These are phyloP conservation scores for Spea multiplicata DNA, from an alignment of 2,113 vertebrate species.

Conservation along the genomic window DNA sequence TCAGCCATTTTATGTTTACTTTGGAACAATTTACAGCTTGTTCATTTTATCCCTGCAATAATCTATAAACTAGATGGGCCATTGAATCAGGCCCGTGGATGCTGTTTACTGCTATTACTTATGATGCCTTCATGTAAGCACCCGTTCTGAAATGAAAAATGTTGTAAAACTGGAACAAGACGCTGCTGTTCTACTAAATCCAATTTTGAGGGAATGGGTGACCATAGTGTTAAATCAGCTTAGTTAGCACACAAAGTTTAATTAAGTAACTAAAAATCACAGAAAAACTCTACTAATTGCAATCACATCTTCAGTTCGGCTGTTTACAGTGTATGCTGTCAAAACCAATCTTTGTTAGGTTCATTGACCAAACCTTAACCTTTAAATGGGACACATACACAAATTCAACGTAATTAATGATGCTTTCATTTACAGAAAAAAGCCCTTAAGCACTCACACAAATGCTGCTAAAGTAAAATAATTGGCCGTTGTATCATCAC, in stretches of 20 bases:
- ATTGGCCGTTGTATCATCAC: not conserved
- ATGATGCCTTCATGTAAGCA: too few species aligned
- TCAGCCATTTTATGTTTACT: too few species aligned
- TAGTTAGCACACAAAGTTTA: not conserved
- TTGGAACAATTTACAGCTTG: not conserved
- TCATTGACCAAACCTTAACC: conserved; percentile 29
- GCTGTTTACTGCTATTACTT: too few species aligned
- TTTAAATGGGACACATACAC: conserved; percentile 33
- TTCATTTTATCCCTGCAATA: too few species aligned
- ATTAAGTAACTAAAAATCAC: not conserved
- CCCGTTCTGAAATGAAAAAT: too few species aligned
- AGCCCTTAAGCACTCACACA: not conserved
- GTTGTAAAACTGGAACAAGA: too few species aligned
- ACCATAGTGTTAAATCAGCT: not conserved
- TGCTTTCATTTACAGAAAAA: not conserved
- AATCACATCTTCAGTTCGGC: conserved; percentile 5
- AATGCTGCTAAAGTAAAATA: not conserved
- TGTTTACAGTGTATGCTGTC: conserved; percentile 33
- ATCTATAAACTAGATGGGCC: too few species aligned
- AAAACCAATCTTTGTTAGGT: not conserved
- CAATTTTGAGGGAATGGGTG: too few species aligned
- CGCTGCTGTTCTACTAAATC: too few species aligned
- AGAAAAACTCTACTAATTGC: not conserved
- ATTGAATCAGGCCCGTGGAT: too few species aligned
- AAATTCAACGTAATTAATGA: not conserved